phyloP scores from a whole-genome alignment of 1,140 invertebrate genomes.

The Ceratosolen fusciceps region DNA sequence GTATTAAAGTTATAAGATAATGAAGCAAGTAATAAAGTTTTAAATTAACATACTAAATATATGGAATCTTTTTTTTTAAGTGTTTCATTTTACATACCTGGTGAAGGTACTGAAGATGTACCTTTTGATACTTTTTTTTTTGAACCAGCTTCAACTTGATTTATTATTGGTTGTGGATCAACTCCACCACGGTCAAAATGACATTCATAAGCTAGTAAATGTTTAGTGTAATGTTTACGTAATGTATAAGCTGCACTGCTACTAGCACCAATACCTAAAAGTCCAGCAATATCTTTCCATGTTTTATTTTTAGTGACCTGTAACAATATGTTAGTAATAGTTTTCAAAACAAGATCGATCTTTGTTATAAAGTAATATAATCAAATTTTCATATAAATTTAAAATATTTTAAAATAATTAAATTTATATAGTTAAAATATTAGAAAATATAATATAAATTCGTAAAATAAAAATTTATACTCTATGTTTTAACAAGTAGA shows the following conservation, averaged over 20 bases:
- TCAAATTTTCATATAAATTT: no score
- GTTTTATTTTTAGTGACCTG: conserved; percentile 98
- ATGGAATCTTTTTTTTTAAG: background rate
- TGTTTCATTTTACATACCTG: conserved; percentile 73
- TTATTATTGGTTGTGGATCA: conserved; percentile 95
- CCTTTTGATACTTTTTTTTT: conserved; percentile 90
- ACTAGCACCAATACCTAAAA: conserved; percentile 93
- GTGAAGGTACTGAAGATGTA: conserved; percentile 84
- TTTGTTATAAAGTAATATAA: background rate
- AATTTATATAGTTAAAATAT: background rate
- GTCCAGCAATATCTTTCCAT: conserved; percentile 97
- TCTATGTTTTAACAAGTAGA: background rate
- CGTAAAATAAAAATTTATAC: background rate
- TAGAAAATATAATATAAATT: background rate
- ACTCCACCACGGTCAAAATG: conserved; percentile 96
- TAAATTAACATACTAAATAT: no score
- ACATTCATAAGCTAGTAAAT: conserved; percentile 95
- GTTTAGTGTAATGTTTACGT: conserved; percentile 97
- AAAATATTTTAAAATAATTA: no score
- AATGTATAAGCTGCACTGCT: conserved; percentile 97
- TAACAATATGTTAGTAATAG: conserved; percentile 10
- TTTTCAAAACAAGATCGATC: background rate
- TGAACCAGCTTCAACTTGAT: conserved; percentile 90
- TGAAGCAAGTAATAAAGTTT: no score
- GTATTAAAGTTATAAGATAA: no score